phyloP scores from a whole-genome alignment of 2,113 vertebrate genomes.

The Heteronetta atricapilla region DNA sequence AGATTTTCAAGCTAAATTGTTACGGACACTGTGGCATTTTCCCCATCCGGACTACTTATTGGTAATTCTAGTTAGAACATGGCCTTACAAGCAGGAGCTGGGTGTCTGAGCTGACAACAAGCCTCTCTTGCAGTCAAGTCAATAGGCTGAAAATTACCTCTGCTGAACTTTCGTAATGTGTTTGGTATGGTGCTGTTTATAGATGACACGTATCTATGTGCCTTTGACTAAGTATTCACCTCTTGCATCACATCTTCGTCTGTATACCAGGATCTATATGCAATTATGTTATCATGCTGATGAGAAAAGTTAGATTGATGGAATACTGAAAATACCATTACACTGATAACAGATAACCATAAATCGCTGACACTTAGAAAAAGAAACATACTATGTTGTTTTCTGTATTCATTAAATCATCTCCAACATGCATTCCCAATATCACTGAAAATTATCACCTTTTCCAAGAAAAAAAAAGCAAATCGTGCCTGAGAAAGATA shows the following conservation, averaged over 20 bases:
- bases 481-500: background rate
- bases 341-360: background rate
- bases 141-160: conserved; percentile 9
- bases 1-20: background rate
- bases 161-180: background rate
- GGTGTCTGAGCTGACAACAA: background rate
- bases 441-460: background rate
- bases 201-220: background rate
- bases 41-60: background rate
- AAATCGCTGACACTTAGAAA: conserved; percentile 9
- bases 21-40: background rate
- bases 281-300: background rate
- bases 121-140: background rate
- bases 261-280: background rate
- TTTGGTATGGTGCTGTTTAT: background rate
- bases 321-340: conserved; percentile 20
- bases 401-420: background rate
- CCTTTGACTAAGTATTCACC: background rate
- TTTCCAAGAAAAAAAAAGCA: background rate
- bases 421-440: background rate
- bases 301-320: conserved; percentile 19
- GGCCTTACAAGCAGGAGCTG: background rate
- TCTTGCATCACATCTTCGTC: conserved; percentile 4
- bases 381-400: background rate
- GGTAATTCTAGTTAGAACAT: background rate